These are phyloP conservation scores for Leucosticte australis DNA, from an alignment of 2,113 vertebrate species.

Conservation along the genomic window DNA sequence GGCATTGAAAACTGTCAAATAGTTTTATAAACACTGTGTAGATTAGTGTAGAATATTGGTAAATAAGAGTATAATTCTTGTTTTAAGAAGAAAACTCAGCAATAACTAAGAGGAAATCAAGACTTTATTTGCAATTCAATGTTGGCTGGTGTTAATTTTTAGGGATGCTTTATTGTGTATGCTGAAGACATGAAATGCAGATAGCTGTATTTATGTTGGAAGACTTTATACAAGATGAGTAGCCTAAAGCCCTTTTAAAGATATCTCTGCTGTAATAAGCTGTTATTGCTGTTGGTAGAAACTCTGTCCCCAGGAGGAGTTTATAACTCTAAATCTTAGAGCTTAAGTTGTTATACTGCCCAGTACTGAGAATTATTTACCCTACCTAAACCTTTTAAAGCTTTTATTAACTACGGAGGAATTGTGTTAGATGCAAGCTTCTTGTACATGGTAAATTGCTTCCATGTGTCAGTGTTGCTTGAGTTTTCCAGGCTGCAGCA, in stretches of 20 bases:
- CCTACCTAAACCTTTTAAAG: not conserved
- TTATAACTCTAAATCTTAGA: not conserved
- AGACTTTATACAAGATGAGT: not conserved
- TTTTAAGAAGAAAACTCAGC: not conserved
- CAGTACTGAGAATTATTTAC: not conserved
- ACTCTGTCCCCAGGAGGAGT: not conserved
- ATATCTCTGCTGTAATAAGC: not conserved
- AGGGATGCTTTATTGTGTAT: not conserved
- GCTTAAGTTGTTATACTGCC: not conserved
- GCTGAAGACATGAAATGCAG: not conserved
- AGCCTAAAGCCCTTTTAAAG: not conserved
- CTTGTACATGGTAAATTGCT: not conserved
- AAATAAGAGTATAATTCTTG: not conserved
- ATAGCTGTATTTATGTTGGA: not conserved
- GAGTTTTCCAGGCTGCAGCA: not conserved
- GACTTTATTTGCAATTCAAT: not conserved
- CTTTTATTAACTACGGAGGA: not conserved
- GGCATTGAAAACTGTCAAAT: not conserved
- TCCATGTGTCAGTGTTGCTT: not conserved
- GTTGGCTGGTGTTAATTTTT: not conserved
- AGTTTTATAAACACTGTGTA: not conserved
- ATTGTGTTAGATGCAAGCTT: not conserved
- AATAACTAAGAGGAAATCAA: not conserved
- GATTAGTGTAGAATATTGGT: not conserved
- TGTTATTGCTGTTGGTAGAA: not conserved